Evolutionary conservation across 2,888 invertebrate species (phyloP).

Genomic region (Cosmia trapezina): DNA sequence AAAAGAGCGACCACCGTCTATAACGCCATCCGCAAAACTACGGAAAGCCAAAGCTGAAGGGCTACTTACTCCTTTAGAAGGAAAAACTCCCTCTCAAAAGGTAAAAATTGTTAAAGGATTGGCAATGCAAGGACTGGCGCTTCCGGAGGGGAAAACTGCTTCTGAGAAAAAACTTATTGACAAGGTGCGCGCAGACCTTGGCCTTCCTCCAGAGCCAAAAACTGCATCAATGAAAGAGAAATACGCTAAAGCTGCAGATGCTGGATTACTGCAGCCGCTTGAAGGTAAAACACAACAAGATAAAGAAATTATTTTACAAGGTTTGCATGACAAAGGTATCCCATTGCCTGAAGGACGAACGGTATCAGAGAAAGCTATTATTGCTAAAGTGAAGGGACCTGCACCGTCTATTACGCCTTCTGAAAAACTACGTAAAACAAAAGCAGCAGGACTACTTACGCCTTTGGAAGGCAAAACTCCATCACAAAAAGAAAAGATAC

Average conservation of each 20-base stretch:
- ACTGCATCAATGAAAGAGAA: conserved; percentile 18
- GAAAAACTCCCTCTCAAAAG: background rate
- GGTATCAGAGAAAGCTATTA: background rate
- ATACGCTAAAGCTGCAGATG: background rate
- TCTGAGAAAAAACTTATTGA: conserved; percentile 5
- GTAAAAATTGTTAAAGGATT: background rate
- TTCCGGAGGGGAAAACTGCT: conserved; percentile 5
- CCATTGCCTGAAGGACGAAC: conserved; percentile 19
- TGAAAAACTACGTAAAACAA: background rate
- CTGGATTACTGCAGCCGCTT: background rate
- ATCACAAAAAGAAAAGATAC: background rate
- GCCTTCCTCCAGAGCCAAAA: conserved; percentile 14
- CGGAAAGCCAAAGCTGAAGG: background rate
- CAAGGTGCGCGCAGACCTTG: conserved; percentile 8
- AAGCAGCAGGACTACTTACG: background rate
- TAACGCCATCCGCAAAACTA: background rate
- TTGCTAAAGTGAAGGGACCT: conserved; percentile 6
- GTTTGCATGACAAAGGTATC: conserved; percentile 7
- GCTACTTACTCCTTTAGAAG: background rate
- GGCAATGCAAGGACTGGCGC: background rate
- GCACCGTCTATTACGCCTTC: background rate
- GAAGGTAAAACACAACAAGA: conserved; percentile 11
- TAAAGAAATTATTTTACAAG: conserved; percentile 13
- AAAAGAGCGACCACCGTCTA: background rate
- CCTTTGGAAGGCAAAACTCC: background rate